Base-by-base conservation (phyloP, 2,888 invertebrate genomes). In the Eristalinus sepulchralis region DNA sequence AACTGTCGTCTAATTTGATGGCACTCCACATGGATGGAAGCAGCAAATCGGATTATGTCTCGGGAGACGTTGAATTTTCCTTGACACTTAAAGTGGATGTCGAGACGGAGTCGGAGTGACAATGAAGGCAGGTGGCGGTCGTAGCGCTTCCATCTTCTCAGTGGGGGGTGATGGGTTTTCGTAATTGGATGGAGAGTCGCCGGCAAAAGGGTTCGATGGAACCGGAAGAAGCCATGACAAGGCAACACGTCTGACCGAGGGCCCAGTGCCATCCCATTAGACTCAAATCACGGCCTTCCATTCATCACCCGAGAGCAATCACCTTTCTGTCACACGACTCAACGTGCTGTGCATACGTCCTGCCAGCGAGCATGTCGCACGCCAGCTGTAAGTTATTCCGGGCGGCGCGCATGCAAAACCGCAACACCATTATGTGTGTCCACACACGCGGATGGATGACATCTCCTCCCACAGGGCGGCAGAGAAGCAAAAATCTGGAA, bases 11-110 rank as follows among this genome's bases (percentile, higher is more conserved):
- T 83, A 75, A 83, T 83, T 79, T 64, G 59, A 79, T 70, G 68
- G 53, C 79, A 75, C 31, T 73, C 57, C 13, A 47, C 27, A 39
- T 62, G 2, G 34, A 10, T 13, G 10, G 17, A 17, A 6, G 27
- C 8, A 55, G 47, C 59, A 67, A 84, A 72, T 81, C 76, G 66
- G 81, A 84, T 80, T 84, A 75, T 75, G 59, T 79, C 53, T 22
- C n/a, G 63, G 20, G 8, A 34, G 53, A 78, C 33, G 31, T 47
- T 47, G 73, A 47, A 64, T 70, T 70, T 83, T 64, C 9, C 39
- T 53, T 75, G 83, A 70, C 73, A 60, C 75, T 70, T 60, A 34
- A 83, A 70, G 73, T 59, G 63, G 33, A 17, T 62, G 3, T 20
- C 36, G 33, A 22, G 36, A 60, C 59, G 13, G 24, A 13, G 57